These are phyloP conservation scores for Pocillopora damicornis DNA, from an alignment of 64 coral and sea anemone genomes.

Conservation along the genomic window DNA sequence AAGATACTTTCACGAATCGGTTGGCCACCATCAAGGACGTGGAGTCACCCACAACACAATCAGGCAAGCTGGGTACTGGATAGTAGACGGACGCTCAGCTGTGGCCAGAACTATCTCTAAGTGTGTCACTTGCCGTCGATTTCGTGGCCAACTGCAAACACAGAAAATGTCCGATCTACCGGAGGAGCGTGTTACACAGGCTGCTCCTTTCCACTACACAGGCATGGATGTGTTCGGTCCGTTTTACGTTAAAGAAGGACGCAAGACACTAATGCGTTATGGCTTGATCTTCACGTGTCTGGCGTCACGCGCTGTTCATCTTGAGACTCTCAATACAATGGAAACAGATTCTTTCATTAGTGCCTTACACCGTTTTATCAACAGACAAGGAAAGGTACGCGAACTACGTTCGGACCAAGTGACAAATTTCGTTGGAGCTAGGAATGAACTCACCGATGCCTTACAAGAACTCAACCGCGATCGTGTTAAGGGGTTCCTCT, in stretches of 20 bases:
- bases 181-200: background rate
- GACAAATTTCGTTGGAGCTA: too few relatives aligned
- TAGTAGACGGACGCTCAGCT: conserved; percentile 33
- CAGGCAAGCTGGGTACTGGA: conserved; percentile 46
- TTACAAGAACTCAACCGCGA: too few relatives aligned
- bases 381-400: too few relatives aligned
- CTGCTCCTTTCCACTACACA: conserved; percentile 10
- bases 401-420: too few relatives aligned
- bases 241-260: background rate
- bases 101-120: background rate
- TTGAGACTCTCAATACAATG: too few relatives aligned
- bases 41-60: conserved; percentile 23
- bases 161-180: conserved; percentile 49
- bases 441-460: too few relatives aligned
- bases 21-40: conserved; percentile 24
- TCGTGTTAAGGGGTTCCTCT: too few relatives aligned
- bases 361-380: too few relatives aligned
- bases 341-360: too few relatives aligned
- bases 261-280: too few relatives aligned
- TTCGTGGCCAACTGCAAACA: conserved; percentile 1
- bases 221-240: conserved; percentile 30
- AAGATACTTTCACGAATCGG: conserved; percentile 19
- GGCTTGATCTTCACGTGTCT: too few relatives aligned
- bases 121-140: conserved; percentile 38
- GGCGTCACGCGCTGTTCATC: too few relatives aligned